Conservation (phyloP, 1,140 invertebrate species). For the Lamellibrachia luymesi region DNA sequence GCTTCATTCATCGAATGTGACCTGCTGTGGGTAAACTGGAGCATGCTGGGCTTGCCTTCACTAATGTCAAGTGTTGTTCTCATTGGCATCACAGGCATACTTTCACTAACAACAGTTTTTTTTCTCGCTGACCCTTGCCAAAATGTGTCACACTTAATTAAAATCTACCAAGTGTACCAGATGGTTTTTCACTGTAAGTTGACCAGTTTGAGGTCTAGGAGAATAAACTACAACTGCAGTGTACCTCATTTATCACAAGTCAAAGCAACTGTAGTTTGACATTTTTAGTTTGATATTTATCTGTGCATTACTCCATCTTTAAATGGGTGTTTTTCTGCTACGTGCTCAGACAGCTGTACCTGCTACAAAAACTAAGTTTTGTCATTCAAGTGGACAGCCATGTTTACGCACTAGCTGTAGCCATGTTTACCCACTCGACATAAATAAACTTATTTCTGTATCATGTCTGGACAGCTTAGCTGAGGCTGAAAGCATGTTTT, state of each 20-base stretch:
- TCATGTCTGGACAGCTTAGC: not conserved
- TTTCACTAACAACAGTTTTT: not conserved
- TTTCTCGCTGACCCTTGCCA: not conserved
- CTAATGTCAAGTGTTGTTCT: not conserved
- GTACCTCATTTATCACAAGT: not conserved
- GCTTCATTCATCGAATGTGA: not conserved
- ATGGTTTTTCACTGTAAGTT: not conserved
- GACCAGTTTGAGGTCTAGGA: not conserved
- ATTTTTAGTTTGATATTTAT: not conserved
- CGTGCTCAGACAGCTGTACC: not conserved
- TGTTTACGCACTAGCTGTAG: not conserved
- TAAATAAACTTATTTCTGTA: not conserved
- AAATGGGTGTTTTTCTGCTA: not conserved
- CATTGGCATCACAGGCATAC: not conserved
- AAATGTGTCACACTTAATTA: not conserved
- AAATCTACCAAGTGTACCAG: not conserved
- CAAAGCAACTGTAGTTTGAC: not conserved
- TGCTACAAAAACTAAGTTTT: not conserved
- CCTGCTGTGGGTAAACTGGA: not conserved
- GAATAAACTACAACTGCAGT: not conserved
- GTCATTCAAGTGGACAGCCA: not conserved
- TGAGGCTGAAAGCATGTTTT: not conserved
- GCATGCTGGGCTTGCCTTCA: not conserved
- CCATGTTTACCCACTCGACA: not conserved
- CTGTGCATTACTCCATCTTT: not conserved